Evolutionary conservation across 2,888 invertebrate genomes (phyloP).

Genomic region (Eueremaeus valkanovi): DNA sequence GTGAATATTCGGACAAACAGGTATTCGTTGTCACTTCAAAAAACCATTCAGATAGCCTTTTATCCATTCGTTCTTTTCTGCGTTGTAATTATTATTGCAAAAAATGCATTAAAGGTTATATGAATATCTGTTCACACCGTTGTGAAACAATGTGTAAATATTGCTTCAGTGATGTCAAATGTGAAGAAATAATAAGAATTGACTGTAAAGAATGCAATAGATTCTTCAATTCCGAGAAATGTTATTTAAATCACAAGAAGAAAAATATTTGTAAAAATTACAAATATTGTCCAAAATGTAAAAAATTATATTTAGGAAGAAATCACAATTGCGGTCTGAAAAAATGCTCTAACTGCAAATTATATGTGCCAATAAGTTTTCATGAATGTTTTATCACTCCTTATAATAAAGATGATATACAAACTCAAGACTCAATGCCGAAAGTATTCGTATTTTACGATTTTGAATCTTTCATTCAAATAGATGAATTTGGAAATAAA

Average conservation of each 20-base stretch:
- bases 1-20: not conserved
- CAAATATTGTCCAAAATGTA: not conserved
- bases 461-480: conserved; percentile 2
- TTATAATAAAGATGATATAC: not conserved
- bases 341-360: not conserved
- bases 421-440: not conserved
- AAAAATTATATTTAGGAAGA: not conserved
- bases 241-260: not conserved
- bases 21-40: not conserved
- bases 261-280: not conserved
- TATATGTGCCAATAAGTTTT: not conserved
- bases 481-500: not conserved
- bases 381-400: conserved; percentile 9
- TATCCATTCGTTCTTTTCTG: conserved; percentile 22
- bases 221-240: not conserved
- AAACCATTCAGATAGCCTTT: not conserved
- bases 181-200: not conserved
- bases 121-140: not conserved
- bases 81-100: conserved; percentile 22
- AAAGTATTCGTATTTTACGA: conserved; percentile 31
- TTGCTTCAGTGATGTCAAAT: not conserved
- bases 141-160: not conserved
- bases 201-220: not conserved
- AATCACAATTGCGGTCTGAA: not conserved
- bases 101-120: conserved; percentile 18